These are phyloP conservation scores for Meandrina meandrites DNA, from an alignment of 92 coral and sea anemone species.

Conservation along the genomic window DNA sequence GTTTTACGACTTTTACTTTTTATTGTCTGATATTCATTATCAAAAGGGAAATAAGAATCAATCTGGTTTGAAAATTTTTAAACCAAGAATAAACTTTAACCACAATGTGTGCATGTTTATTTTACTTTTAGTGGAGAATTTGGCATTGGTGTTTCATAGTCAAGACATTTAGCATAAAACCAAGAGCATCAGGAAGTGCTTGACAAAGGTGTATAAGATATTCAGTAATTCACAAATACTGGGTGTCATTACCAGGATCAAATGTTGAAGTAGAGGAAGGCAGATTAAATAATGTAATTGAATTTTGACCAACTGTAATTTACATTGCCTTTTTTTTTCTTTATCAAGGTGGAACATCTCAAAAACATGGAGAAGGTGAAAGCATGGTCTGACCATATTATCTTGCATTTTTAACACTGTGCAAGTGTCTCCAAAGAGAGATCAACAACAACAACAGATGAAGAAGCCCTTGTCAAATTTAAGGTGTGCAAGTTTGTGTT, in stretches of 20 bases:
- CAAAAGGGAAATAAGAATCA: too few relatives aligned
- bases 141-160: neutral
- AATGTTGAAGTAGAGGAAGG: too few relatives aligned
- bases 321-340: neutral
- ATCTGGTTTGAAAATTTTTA: too few relatives aligned
- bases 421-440: constrained; percentile 5
- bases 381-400: constrained; percentile 51
- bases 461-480: constrained; percentile 18
- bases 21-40: too few relatives aligned
- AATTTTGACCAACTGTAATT: neutral
- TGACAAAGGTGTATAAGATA: constrained; percentile 22
- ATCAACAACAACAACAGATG: constrained; percentile 17
- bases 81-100: too few relatives aligned
- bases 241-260: too few relatives aligned
- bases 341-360: constrained; percentile 34
- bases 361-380: constrained; percentile 41
- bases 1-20: too few relatives aligned
- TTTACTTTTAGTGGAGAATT: neutral
- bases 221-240: too few relatives aligned
- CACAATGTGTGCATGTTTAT: too few relatives aligned
- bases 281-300: too few relatives aligned
- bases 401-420: constrained; percentile 48
- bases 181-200: constrained; percentile 30
- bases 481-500: neutral
- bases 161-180: constrained; percentile 31